Percentiles rank a stretch among this genome's conserved stretches.
phyloP scores from a whole-genome alignment of 2,888 invertebrate genomes.

The Pheosia tremula region DNA sequence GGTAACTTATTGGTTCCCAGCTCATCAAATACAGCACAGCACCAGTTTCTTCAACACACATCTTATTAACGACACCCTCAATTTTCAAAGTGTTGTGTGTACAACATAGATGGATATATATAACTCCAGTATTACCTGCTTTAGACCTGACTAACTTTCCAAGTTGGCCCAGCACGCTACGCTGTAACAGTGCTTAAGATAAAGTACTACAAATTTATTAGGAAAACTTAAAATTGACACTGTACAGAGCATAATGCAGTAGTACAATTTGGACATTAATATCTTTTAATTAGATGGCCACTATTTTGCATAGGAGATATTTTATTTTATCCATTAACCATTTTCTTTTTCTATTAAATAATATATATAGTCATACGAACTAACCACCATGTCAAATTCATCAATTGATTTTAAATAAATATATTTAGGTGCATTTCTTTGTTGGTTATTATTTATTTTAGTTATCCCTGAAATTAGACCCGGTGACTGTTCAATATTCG shows the following conservation, averaged over 20 bases:
- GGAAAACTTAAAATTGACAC: constrained; percentile 55
- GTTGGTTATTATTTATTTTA: no score
- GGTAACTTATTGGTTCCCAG: background rate
- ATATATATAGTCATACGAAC: no score
- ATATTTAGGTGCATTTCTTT: no score
- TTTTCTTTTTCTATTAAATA: no score
- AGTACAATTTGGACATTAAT: constrained; percentile 30
- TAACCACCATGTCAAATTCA: no score
- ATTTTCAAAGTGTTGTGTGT: constrained; percentile 23
- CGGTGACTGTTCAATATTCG: no score
- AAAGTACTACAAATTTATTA: constrained; percentile 68
- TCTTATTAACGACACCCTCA: constrained; percentile 2
- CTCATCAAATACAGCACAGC: background rate
- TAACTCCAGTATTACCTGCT: constrained; percentile 37
- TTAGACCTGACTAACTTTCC: constrained; percentile 41
- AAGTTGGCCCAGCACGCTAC: constrained; percentile 36
- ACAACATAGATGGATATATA: constrained; percentile 39
- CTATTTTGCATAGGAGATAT: no score
- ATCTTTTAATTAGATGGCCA: no score
- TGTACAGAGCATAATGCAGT: constrained; percentile 27
- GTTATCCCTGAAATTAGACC: no score
- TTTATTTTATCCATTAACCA: no score
- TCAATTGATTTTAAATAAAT: no score
- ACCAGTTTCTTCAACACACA: background rate
- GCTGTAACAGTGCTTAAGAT: constrained; percentile 50